Evolutionary conservation across 1,140 invertebrate genomes (phyloP).

Genomic region (Polypedilum pembai): DNA sequence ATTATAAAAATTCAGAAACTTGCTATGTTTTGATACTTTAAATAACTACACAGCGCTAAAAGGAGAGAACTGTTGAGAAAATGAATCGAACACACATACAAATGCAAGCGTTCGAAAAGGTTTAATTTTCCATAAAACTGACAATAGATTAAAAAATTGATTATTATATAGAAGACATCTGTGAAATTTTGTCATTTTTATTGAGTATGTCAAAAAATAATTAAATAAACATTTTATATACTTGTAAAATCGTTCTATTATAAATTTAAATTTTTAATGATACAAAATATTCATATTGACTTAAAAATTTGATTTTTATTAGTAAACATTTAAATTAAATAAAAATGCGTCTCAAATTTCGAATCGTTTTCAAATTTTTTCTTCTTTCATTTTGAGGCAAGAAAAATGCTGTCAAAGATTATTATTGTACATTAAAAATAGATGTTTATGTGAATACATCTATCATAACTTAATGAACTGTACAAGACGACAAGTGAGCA

Average conservation of each 20-base stretch:
- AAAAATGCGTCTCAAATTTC: too few relatives aligned
- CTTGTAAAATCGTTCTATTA: too few relatives aligned
- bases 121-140: conserved; percentile 26
- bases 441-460: neutral
- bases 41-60: neutral
- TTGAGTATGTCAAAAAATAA: too few relatives aligned
- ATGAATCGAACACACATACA: neutral
- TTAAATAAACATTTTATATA: too few relatives aligned
- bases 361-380: neutral
- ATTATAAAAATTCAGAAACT: conserved; percentile 14
- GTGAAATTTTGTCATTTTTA: too few relatives aligned
- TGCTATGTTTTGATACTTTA: conserved; percentile 18
- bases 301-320: too few relatives aligned
- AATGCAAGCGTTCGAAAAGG: neutral
- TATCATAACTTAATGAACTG: conserved; percentile 26
- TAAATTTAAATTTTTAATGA: too few relatives aligned
- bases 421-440: conserved; percentile 14
- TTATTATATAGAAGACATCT: too few relatives aligned
- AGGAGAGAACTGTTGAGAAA: neutral
- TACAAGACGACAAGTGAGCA: neutral
- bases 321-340: too few relatives aligned
- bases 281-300: too few relatives aligned
- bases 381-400: neutral
- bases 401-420: conserved; percentile 13
- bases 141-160: neutral